Base-by-base conservation (phyloP, 2,888 invertebrate genomes). In the Conomelus anceps region DNA sequence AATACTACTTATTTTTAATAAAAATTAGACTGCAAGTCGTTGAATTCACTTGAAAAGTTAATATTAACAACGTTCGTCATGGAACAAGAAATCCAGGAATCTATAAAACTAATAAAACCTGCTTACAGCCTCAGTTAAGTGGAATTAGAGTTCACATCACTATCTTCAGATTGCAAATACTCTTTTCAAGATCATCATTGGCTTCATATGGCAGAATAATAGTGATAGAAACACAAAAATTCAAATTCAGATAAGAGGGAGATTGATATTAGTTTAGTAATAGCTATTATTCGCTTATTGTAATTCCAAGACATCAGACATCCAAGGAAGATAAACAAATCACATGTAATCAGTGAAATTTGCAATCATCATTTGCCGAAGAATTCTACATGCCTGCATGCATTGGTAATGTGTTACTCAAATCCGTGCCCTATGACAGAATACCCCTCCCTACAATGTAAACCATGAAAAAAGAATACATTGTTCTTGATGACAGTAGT, bases 281-380 rank as follows among this genome's bases (percentile, higher is more conserved):
- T 41, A 41, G 7, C n/a, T n/a, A n/a, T 41, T 20, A 41, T 13
- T 63, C 3, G n/a, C 20, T n/a, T 3, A 63, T n/a, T n/a, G n/a
- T n/a, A 63, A n/a, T n/a, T 63, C 63, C 9, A 34, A 9, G 63
- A 63, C 63, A 86, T 92, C 92, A 92, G 92, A 92, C 92, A 92
- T 92, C 92, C 92, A 92, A 92, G 92, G 92, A 92, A 92, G 92
- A 89, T 90, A 90, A 91, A 88, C n/a, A 86, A 24, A 86, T 26
- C 24, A 85, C 29, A 89, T n/a, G 23, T 3, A 22, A 13, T 88
- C 41, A 34, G 29, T 20, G 20, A n/a, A 88, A 17, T 34, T 4
- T 29, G 22, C 20, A 24, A 86, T 86, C 86, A 86, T 86, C 86
- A 86, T 86, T 17, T 23, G 29, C 23, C 24, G 29, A 23, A 22